phyloP scores from a whole-genome alignment of 2,113 vertebrate genomes.

The Callipepla squamata region DNA sequence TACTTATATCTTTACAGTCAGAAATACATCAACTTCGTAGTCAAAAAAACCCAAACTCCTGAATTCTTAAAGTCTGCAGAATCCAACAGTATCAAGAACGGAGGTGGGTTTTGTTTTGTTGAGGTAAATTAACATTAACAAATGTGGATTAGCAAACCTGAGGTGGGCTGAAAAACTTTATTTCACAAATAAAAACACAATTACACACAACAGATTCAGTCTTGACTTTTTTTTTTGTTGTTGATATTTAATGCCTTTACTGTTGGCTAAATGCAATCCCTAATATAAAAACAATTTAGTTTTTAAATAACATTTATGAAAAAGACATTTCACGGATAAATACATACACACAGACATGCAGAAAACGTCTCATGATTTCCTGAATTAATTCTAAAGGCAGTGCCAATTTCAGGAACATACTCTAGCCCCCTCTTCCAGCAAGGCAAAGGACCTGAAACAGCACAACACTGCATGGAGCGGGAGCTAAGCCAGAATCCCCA shows the following conservation, averaged over 20 bases:
- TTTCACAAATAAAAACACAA: neutral
- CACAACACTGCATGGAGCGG: neutral
- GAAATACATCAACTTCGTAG: neutral
- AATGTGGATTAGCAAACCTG: neutral
- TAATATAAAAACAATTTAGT: neutral
- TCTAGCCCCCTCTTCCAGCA: neutral
- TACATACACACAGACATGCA: neutral
- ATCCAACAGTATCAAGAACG: neutral
- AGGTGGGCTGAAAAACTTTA: neutral
- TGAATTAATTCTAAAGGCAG: neutral
- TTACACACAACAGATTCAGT: neutral
- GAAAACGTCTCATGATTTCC: neutral
- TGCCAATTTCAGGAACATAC: neutral
- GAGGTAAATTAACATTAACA: neutral
- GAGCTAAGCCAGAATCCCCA: neutral
- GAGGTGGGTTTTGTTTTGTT: neutral
- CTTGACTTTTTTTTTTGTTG: neutral
- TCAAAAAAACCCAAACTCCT: neutral
- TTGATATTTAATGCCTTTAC: neutral
- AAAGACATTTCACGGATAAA: neutral
- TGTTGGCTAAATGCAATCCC: neutral
- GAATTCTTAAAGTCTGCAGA: neutral
- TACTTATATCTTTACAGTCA: neutral
- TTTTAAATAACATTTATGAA: slow-evolving; percentile 37
- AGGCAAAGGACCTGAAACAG: neutral